Evolutionary conservation across 2,888 invertebrate species (phyloP).

Genomic region (Ctena decussata): DNA sequence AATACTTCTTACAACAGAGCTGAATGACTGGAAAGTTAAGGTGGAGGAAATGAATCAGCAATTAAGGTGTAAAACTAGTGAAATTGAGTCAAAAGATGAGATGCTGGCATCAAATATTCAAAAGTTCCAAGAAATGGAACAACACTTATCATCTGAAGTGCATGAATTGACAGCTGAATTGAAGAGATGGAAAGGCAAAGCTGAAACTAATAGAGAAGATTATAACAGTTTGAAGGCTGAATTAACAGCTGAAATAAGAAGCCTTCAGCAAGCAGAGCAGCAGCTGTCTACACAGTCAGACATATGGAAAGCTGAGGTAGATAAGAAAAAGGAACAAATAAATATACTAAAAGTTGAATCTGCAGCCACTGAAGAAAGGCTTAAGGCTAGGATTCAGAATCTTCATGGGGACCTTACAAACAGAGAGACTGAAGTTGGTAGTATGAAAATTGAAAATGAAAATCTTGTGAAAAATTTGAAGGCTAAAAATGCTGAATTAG

Average conservation of each 20-base stretch:
- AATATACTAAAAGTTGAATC: slow-evolving; percentile 25
- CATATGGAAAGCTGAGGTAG: slow-evolving; percentile 36
- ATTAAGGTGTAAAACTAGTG: neutral
- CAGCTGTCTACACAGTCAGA: slow-evolving; percentile 31
- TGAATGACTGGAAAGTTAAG: neutral
- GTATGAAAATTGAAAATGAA: slow-evolving; percentile 52
- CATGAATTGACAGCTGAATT: neutral
- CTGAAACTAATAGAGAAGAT: neutral
- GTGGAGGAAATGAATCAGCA: neutral
- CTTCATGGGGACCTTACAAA: slow-evolving; percentile 4
- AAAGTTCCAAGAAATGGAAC: neutral
- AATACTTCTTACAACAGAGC: neutral
- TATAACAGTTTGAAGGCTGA: neutral
- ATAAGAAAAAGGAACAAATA: slow-evolving; percentile 39
- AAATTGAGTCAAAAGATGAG: neutral
- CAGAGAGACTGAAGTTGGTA: neutral
- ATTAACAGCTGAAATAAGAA: slow-evolving; percentile 12
- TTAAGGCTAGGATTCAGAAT: slow-evolving; percentile 44
- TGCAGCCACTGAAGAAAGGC: slow-evolving; percentile 24
- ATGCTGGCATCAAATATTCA: neutral
- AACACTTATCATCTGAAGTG: neutral
- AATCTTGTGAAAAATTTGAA: slow-evolving; percentile 33
- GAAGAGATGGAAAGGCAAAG: neutral
- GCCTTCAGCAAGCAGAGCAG: slow-evolving; percentile 30
- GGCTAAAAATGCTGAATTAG: slow-evolving; percentile 59